Base-by-base conservation (phyloP, 2,888 invertebrate species). In the Acleris literana region DNA sequence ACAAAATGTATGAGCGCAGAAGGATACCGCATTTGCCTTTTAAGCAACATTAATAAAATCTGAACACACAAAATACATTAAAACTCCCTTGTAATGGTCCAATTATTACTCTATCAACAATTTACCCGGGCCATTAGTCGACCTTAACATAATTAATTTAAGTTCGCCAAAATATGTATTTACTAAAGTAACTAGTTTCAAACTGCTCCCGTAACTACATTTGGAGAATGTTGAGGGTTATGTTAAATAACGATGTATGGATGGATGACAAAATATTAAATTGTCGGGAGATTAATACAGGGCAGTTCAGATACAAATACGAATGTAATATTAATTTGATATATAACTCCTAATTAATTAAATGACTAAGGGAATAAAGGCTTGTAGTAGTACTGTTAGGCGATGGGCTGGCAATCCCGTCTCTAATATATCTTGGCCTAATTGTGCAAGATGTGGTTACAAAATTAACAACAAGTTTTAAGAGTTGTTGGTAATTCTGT, bases 121-220 rank as follows among this genome's bases (percentile, higher is more conserved):
- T 80, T 76, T 71, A 16, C 73, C 67, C 68, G 77, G 71, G 72
- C 82, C 77, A 81, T 80, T 84, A 85, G 74, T 77, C 73, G 76
- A 74, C 79, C 76, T 75, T 75, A 74, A 75, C 73, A 74, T 81
- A 80, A 85, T 85, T 85, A 84, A 85, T 85, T 83, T 79, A 81
- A 83, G 57, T 69, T 66, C 63, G 63, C 68, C 62, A 60, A 66
- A 57, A 66, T 66, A 66, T 66, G 57, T 61, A 66, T 62, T 60
- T 49, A 57, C 52, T 22, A 16, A 62, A 55, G 48, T 57, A 57
- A 76, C 75, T 73, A 76, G 80, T 81, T 81, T 52, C 39, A 29
- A 81, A 81, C 78, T 77, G 75, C 71, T 76, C 68, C 69, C 71
- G 74, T 75, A 39, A 60, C 62, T 62, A 53, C 33, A 22, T 25